A percentile compares a stretch with the other conserved stretches of the same genome.
Conservation (phyloP, 2,888 invertebrate species). For the Amblyjoppa fuscipennis region DNA sequence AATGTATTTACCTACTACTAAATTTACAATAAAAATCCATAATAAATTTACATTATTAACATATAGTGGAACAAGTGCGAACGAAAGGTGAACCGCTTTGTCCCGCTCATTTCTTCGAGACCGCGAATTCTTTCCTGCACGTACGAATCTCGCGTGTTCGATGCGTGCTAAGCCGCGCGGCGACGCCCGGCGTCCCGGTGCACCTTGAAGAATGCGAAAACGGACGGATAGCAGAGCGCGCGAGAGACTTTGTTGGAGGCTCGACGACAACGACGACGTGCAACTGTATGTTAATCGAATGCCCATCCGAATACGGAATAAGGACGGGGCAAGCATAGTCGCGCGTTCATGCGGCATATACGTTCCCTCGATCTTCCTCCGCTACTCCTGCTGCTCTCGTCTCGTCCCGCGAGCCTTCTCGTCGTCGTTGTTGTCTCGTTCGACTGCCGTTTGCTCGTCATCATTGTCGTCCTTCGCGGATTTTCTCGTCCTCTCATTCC, state of each 20-base stretch:
- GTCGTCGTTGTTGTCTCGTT: slow-evolving; percentile 70
- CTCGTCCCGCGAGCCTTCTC: slow-evolving; percentile 71
- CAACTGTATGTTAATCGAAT: slow-evolving; percentile 84
- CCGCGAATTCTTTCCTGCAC: slow-evolving; percentile 63
- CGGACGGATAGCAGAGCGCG: slow-evolving; percentile 78
- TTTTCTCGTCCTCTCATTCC: slow-evolving; percentile 65
- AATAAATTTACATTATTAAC: not conserved
- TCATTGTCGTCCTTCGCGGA: slow-evolving; percentile 53
- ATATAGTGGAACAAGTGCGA: not conserved
- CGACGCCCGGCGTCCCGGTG: slow-evolving; percentile 41
- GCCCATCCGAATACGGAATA: slow-evolving; percentile 83
- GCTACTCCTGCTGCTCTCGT: slow-evolving; percentile 24
- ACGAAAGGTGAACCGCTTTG: not conserved
- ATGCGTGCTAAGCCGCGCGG: slow-evolving; percentile 51
- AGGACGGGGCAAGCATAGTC: slow-evolving; percentile 76
- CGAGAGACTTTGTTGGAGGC: slow-evolving; percentile 50
- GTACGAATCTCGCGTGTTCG: slow-evolving; percentile 54
- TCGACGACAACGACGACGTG: slow-evolving; percentile 70
- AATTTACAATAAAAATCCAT: no score
- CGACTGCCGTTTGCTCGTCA: slow-evolving; percentile 57
- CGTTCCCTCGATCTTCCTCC: slow-evolving; percentile 60
- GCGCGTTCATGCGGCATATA: slow-evolving; percentile 74
- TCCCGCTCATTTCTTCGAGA: slow-evolving; percentile 17
- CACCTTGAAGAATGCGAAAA: slow-evolving; percentile 73
- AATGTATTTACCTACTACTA: no score